Percentiles rank a stretch among this genome's conserved stretches.
These are phyloP conservation scores for Ooceraea biroi DNA, from an alignment of 1,140 invertebrate species.

Conservation along the genomic window DNA sequence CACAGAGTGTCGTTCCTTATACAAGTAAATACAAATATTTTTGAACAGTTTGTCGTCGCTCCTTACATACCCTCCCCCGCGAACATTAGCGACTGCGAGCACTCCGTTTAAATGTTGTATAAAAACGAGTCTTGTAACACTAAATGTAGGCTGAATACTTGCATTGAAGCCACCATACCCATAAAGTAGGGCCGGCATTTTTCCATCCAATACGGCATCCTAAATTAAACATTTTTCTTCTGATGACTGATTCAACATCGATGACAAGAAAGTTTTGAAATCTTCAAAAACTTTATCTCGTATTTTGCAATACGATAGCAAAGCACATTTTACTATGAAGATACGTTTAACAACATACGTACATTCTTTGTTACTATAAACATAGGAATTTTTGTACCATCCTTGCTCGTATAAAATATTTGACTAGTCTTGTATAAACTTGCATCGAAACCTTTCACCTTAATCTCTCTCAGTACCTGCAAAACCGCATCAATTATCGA, in stretches of 20 bases:
- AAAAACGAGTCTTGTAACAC: constrained; percentile 94
- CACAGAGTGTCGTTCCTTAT: neutral
- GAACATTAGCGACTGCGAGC: constrained; percentile 96
- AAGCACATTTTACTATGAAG: constrained; percentile 50
- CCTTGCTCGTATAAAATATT: constrained; percentile 97
- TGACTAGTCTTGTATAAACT: constrained; percentile 94
- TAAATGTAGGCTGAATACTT: constrained; percentile 94
- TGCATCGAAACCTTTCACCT: constrained; percentile 94
- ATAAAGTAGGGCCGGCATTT: constrained; percentile 94
- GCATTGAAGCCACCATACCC: constrained; percentile 99
- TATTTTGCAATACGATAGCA: constrained; percentile 4
- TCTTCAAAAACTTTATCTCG: constrained; percentile 1
- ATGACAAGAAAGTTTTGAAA: constrained; percentile 17
- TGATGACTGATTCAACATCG: neutral
- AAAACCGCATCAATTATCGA: constrained; percentile 24
- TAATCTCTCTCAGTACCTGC: constrained; percentile 94
- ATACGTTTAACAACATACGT: constrained; percentile 69
- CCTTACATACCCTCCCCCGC: constrained; percentile 94
- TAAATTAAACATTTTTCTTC: constrained; percentile 74
- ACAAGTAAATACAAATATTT: neutral
- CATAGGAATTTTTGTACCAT: constrained; percentile 98
- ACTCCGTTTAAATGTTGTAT: constrained; percentile 96
- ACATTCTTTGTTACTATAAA: constrained; percentile 96
- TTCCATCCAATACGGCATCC: constrained; percentile 89
- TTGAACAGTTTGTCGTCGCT: neutral